Base-by-base conservation (phyloP, 2,888 invertebrate genomes). In the Mellilla xanthometata region DNA sequence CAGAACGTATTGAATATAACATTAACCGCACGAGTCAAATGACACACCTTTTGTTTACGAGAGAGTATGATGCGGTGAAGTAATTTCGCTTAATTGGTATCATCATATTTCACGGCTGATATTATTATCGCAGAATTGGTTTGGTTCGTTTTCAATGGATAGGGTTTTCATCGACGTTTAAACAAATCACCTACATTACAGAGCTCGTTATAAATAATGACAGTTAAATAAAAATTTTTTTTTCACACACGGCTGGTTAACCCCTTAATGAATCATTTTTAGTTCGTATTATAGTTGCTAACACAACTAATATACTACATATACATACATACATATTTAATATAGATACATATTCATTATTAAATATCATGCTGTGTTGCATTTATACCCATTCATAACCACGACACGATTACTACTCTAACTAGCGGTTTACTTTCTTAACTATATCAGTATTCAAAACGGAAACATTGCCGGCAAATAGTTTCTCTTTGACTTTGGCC, bases 1-100 rank as follows among this genome's bases (percentile, higher is more conserved):
- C 38, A 29, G 36, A 19, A n/a, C 33, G 23, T 48, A 48, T 48
- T 48, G 47, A 48, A 48, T 29, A 33, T 48, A 48, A 42, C 47
- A 48, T 48, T 41, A 39, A 48, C 41, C 29, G 11, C 47, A 30
- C 32, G 28, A 19, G 9, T 35, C 31, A 12, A 45, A 39, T 29
- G 15, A 35, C 30, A 22, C 33, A 39, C 34, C 29, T 39, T 33
- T 39, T 40, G 27, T 46, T 38, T 46, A 34, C 28, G 24, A 26
- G 26, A 27, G 7, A 15, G 13, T 10, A 30, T 26, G 15, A 12
- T 35, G 26, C 12, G 33, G 33, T 23, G 28, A 24, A 24, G 34
- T 34, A 12, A 39, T 39, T 30, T 30, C 12, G 7, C 24, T 27
- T 26, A 35, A 27, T 35, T 26, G 10, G 13, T 35, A 1, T 13